Conservation (phyloP, 1,140 invertebrate genomes). For the Pristionchus pacificus region DNA sequence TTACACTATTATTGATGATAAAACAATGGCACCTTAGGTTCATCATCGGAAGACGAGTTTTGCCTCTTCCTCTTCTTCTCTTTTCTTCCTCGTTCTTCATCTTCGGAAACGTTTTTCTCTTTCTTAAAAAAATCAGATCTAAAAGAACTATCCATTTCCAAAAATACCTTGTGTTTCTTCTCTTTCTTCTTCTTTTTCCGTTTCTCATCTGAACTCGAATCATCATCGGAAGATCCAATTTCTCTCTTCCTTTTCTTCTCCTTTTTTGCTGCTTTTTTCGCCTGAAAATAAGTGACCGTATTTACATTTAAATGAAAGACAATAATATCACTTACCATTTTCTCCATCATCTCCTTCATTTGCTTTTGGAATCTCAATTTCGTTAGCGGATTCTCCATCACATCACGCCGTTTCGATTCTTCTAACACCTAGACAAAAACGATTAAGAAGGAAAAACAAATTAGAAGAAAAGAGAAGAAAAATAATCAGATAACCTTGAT, state of each 20-base stretch:
- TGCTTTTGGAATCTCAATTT: constrained; percentile 19
- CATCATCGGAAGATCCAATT: constrained; percentile 16
- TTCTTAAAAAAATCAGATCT: not conserved
- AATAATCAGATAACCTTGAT: constrained; percentile 16
- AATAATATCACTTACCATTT: constrained; percentile 3
- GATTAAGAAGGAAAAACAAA: too few relatives aligned
- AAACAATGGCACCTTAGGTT: not conserved
- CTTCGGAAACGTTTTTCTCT: not conserved
- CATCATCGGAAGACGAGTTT: not conserved
- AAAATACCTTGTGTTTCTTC: not conserved
- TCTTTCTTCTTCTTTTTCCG: constrained; percentile 9
- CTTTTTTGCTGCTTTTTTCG: constrained; percentile 9
- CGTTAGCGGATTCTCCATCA: constrained; percentile 28
- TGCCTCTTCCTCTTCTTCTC: not conserved
- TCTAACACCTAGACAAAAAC: constrained; percentile 14
- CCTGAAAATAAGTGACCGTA: not conserved
- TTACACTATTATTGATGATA: not conserved
- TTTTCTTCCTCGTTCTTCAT: constrained; percentile 6
- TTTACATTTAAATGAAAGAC: not conserved
- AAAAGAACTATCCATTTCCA: not conserved
- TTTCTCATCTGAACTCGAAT: constrained; percentile 11
- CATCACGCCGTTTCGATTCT: constrained; percentile 16
- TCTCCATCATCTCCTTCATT: constrained; percentile 16
- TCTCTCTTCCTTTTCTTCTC: constrained; percentile 13
- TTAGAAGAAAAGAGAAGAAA: not conserved